These are phyloP conservation scores for Graptemys geographica DNA, from an alignment of 2,797 vertebrate genomes.

Conservation along the genomic window DNA sequence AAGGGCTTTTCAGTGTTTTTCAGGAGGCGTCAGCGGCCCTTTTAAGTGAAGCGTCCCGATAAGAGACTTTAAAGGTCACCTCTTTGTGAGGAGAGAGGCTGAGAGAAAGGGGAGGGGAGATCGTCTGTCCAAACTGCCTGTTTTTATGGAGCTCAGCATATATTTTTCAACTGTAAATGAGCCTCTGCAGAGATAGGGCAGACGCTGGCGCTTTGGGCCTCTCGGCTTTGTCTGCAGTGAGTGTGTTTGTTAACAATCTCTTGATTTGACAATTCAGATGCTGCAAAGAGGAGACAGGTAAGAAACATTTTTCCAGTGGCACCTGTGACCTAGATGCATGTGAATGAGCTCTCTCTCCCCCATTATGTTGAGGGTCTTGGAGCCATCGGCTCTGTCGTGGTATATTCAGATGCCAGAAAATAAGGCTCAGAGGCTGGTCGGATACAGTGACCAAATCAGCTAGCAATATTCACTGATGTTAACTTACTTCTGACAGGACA, in stretches of 20 bases:
- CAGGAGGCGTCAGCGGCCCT: slow-evolving; percentile 58
- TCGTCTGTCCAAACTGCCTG: not conserved
- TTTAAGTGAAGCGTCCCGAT: slow-evolving; percentile 63
- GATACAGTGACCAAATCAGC: not conserved
- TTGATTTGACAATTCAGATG: slow-evolving; percentile 3
- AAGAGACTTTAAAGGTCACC: slow-evolving; percentile 59
- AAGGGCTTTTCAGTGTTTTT: slow-evolving; percentile 55
- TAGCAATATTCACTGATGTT: not conserved
- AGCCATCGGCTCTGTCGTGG: not conserved
- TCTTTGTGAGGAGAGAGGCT: slow-evolving; percentile 52
- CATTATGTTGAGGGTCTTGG: rapidly evolving
- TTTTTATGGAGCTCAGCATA: slow-evolving; percentile 18
- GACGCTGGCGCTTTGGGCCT: not conserved
- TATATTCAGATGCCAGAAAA: not conserved
- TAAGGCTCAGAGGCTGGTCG: not conserved
- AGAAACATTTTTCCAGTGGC: not conserved
- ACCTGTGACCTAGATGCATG: slow-evolving; percentile 37
- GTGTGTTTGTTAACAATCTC: not conserved
- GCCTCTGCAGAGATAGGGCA: not conserved
- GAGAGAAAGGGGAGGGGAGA: slow-evolving; percentile 25
- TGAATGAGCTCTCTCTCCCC: not conserved
- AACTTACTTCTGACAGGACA: not conserved
- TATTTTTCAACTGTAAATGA: slow-evolving; percentile 20
- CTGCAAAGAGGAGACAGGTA: not conserved
- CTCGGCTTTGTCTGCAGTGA: not conserved